Evolutionary conservation across 2,797 vertebrate genomes (phyloP).

Genomic region (Intellagama lesueurii): DNA sequence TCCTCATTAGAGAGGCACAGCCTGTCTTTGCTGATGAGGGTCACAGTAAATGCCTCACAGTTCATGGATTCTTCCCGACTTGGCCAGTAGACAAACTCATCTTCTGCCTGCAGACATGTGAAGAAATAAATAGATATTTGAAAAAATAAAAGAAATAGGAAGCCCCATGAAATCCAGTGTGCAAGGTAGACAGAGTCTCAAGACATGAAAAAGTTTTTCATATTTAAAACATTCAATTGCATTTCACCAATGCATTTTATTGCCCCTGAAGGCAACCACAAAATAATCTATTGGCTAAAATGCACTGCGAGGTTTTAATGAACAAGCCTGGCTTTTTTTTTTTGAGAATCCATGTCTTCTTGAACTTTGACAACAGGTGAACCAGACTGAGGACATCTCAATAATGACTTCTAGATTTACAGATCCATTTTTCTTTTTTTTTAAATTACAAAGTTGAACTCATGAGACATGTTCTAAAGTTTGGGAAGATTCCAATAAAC

Average conservation of each 20-base stretch:
- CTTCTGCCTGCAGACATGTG: slow-evolving; percentile 87
- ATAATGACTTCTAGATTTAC: background rate
- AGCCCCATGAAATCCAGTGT: too few species aligned
- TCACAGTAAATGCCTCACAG: slow-evolving; percentile 98
- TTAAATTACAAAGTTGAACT: background rate
- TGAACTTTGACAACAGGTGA: slow-evolving; percentile 32
- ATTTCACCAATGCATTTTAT: too few species aligned
- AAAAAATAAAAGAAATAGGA: too few species aligned
- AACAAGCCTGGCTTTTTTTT: too few species aligned
- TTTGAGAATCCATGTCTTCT: too few species aligned
- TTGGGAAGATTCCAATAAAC: background rate
- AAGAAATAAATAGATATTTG: too few species aligned
- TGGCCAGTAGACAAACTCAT: slow-evolving; percentile 99
- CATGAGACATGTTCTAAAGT: background rate
- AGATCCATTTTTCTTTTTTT: background rate
- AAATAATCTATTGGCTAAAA: too few species aligned
- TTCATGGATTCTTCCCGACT: slow-evolving; percentile 99
- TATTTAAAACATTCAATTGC: too few species aligned
- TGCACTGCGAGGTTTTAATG: too few species aligned
- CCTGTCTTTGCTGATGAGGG: slow-evolving; percentile 98
- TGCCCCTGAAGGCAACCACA: too few species aligned
- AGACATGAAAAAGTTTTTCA: too few species aligned
- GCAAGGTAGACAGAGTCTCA: too few species aligned
- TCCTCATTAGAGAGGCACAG: slow-evolving; percentile 99
- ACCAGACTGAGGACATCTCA: slow-evolving; percentile 43